A percentile compares a stretch with the other conserved stretches of the same genome.
Conservation (phyloP, 2,113 vertebrate species). For the Morone saxatilis region DNA sequence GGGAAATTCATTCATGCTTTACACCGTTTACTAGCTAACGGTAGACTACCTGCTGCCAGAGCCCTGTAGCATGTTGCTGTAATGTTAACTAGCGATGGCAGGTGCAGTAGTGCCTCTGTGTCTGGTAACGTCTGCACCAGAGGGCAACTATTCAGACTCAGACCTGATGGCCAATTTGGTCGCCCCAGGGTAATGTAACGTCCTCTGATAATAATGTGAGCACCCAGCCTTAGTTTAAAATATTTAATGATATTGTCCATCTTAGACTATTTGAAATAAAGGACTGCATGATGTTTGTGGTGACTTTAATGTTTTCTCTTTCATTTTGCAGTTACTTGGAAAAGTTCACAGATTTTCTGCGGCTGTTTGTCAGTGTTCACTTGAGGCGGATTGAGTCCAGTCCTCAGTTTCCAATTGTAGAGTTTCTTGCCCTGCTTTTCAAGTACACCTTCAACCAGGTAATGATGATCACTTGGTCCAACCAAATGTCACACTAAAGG, state of each 20-base stretch:
- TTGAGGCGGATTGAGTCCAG: conserved; percentile 96
- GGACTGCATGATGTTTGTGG: not conserved
- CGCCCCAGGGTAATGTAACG: not conserved
- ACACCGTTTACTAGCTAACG: too few relatives aligned
- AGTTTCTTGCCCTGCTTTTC: conserved; percentile 95
- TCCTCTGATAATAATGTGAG: not conserved
- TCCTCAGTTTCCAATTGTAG: conserved; percentile 96
- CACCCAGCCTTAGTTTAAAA: not conserved
- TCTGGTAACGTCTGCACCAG: too few relatives aligned
- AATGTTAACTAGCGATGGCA: too few relatives aligned
- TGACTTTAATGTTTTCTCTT: conserved; percentile 51
- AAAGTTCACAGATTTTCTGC: conserved; percentile 98
- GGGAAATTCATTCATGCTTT: too few relatives aligned
- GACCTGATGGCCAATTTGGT: too few relatives aligned
- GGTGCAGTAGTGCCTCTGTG: too few relatives aligned
- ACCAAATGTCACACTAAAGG: not conserved
- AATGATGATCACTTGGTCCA: conserved; percentile 46
- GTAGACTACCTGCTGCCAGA: too few relatives aligned
- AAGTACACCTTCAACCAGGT: conserved; percentile 99
- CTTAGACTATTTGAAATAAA: not conserved
- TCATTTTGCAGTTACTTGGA: conserved; percentile 91
- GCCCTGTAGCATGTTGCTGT: too few relatives aligned
- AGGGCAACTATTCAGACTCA: too few relatives aligned
- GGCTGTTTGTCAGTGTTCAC: conserved; percentile 97
- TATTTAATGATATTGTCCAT: not conserved